A percentile compares a stretch with the other conserved stretches of the same genome.
Conservation (phyloP, 2,888 invertebrate genomes). For the Syrphus vitripennis region DNA sequence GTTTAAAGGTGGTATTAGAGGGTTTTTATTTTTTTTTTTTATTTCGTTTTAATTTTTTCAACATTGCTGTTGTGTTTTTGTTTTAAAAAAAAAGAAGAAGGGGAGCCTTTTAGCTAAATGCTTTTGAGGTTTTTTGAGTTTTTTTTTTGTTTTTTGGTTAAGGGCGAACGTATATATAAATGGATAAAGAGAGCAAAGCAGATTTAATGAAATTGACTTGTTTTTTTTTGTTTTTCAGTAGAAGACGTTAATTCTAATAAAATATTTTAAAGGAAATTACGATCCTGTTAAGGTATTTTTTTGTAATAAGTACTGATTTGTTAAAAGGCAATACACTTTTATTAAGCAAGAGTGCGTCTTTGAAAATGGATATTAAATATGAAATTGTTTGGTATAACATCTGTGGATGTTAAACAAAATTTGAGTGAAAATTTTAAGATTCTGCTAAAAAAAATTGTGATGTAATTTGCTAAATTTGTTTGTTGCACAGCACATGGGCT, state of each 20-base stretch:
- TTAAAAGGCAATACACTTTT: not conserved
- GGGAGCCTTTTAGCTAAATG: constrained; percentile 25
- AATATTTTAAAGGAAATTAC: constrained; percentile 19
- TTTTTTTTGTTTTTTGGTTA: not conserved
- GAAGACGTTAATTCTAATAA: constrained; percentile 49
- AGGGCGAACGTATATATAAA: not conserved
- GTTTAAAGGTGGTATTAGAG: not conserved
- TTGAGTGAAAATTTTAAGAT: too few species aligned
- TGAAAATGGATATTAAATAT: not conserved
- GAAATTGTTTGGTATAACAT: not conserved
- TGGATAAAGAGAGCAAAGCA: not conserved
- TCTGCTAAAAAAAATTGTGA: too few species aligned
- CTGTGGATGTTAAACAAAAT: too few species aligned
- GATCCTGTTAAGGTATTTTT: constrained; percentile 31
- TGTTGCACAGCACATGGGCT: too few species aligned
- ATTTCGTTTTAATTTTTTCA: not conserved
- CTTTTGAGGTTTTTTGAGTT: constrained; percentile 4
- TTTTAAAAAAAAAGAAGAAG: not conserved
- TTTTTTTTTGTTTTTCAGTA: not conserved
- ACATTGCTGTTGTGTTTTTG: not conserved
- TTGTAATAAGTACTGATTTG: not conserved
- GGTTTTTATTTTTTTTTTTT: not conserved
- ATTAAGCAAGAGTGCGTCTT: not conserved
- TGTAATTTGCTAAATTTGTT: too few species aligned
- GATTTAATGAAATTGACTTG: constrained; percentile 57